Evolutionary conservation across 1,140 invertebrate genomes (phyloP), one percentile per base, ranked within the genome.

Genomic region (Drosophila nannoptera): DNA sequence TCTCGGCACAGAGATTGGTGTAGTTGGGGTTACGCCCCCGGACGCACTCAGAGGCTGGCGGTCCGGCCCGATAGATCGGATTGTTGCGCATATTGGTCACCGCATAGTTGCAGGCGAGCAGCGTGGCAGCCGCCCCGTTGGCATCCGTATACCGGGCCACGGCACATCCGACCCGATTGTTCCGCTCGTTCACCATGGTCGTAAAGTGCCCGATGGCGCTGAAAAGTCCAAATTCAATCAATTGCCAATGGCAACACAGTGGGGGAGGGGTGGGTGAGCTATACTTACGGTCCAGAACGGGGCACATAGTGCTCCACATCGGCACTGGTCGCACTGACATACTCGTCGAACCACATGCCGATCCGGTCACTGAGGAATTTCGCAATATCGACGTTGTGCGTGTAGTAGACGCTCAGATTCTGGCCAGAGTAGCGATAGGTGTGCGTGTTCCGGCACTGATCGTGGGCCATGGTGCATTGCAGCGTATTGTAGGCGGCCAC

Each of bases 151-250:
- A 87, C 0, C 76, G 65, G 6, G 38, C 53, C 8, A 78, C 72
- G 16, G 81, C 82, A 38, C 87, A 84, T 0, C 87, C 87, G 0
- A 88, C 45, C 5, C 73, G 69, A 66, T 72, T 84, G 9, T 75
- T 84, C 0, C 77, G 69, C 16, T 88, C 87, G 22, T 72, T 73
- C 22, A 84, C 64, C 78, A 88, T 84, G 4, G 73, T 70, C 5
- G 82, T 84, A 3, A 88, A 88, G 35, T 87, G 87, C 0, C 87
- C 87, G 22, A 88, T 82, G 7, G 69, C 66, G 5, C 77, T 87
- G 56, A 2, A 22, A 22, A 22, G 22, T 1, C 22, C 1, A 22
- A 22, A 22, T 3, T 22, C 22, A 22, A 22, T 22, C 22, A 22
- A 22, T 22, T 22, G 22, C 22, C 22, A 3, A 22, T 22, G 22